Base-by-base conservation (phyloP, 2,113 vertebrate species). In the Ornithorhynchus anatinus region DNA sequence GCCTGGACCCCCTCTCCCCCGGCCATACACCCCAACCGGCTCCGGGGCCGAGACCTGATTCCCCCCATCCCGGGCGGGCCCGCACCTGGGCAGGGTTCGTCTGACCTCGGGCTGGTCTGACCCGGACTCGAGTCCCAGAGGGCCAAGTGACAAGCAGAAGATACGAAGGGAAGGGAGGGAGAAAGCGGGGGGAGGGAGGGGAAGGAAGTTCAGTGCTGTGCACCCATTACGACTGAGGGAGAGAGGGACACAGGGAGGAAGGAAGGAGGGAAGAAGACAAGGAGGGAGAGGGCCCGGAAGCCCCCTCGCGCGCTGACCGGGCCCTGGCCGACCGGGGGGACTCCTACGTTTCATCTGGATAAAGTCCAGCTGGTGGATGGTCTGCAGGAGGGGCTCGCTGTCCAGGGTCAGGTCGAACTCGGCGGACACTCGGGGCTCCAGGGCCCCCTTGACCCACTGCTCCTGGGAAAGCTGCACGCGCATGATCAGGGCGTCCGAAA, bases 361-460 rank as follows among this genome's bases (percentile, higher is more conserved):
- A 86, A 99, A 96, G 90, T 99, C 98, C 90, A 99, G 94, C 89
- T 96, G 96, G 78, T 98, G 95, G 84, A 99, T 97, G 19, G 94
- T 94, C 88, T 98, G 97, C 33, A 99, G 89, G 69, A 99, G 91
- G 0, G 95, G 93, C 82, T 99, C 97, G 0, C 95, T 98, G 88
- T 93, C 96, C 90, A 99, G 84, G 19, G 94, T 97, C 86, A 99
- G 93, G 82, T 98, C 96, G 72, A 97, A 99, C 71, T 98, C 97
- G 0, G 97, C 94, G 35, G 96, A 96, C 8, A 98, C 97, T 87
- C 99, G 98, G 2, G 98, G 96, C 85, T 99, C 97, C 92, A 99
- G 89, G 39, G 97, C 96, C 9, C 97, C 96, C 88, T 97, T 99
- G 50, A 98, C 96, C 98, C 98, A 99, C 81, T 99, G 97, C 71